Evolutionary conservation across 2,888 invertebrate species (phyloP).

Genomic region (Limnephilus marmoratus): DNA sequence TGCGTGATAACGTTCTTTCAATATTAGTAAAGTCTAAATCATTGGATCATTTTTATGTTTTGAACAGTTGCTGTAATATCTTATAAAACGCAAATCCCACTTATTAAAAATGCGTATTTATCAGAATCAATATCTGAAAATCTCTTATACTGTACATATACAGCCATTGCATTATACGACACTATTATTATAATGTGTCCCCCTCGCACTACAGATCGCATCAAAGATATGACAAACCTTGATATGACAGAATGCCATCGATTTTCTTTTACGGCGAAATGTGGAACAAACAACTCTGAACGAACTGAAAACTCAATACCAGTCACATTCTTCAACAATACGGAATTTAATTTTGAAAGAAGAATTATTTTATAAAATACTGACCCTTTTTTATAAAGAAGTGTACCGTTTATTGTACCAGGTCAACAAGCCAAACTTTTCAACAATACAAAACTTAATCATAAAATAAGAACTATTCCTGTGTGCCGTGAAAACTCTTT

Average conservation of each 20-base stretch:
- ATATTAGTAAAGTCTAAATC: too few relatives aligned
- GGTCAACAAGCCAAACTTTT: not conserved
- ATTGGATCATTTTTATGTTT: too few relatives aligned
- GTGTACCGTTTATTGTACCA: too few relatives aligned
- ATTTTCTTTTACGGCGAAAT: not conserved
- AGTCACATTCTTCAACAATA: not conserved
- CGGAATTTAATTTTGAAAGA: not conserved
- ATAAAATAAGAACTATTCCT: not conserved
- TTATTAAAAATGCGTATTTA: too few relatives aligned
- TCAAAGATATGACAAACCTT: not conserved
- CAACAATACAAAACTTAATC: not conserved
- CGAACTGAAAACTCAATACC: not conserved
- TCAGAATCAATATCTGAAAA: not conserved
- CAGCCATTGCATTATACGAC: not conserved
- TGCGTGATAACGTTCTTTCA: not conserved
- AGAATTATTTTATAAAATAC: not conserved
- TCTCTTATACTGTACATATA: not conserved
- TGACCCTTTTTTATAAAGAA: not conserved
- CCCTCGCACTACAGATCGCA: not conserved
- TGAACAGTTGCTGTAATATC: too few relatives aligned
- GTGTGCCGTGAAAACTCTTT: not conserved
- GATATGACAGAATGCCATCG: not conserved
- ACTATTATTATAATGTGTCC: not conserved
- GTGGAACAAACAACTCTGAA: not conserved
- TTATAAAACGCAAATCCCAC: too few relatives aligned